Base-by-base conservation (phyloP, 2,888 invertebrate genomes). In the Acanthosepion pharaonis region DNA sequence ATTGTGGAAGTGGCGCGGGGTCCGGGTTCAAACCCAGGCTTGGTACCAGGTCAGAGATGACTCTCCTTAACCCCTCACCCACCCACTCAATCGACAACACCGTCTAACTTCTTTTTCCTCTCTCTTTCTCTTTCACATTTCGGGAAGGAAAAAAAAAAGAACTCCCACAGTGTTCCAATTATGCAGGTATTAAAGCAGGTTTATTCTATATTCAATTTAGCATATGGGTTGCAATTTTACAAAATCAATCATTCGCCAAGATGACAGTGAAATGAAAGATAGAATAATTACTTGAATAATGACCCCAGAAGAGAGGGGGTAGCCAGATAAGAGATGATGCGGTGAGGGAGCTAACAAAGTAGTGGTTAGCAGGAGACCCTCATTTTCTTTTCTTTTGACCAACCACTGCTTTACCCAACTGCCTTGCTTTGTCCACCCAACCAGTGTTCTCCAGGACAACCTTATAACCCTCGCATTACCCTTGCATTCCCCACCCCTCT, bases 281-380 rank as follows among this genome's bases (percentile, higher is more conserved):
- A 78, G 78, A 78, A 78, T 78, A 78, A 78, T 78, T 78, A 78
- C 78, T 78, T 78, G n/a, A 78, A 78, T 78, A 78, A 78, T 78
- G 78, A 78, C 18, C 78, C 18, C 15, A 78, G 78, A 78, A 78
- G n/a, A 78, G 78, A 15, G 18, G 9, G 78, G 78, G n/a, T 1
- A 33, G n/a, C n/a, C 6, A 33, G 78, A 18, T 18, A 33, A 78
- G 78, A 2, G 33, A 33, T n/a, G n/a, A 78, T 33, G 2, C n/a
- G 78, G n/a, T n/a, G n/a, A 42, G 78, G 78, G 11, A 33, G 9
- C 78, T 78, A 78, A 78, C 33, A 78, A 78, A n/a, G n/a, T 78
- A 33, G 15, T n/a, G 78, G 78, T 78, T 78, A 78, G n/a, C 78
- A 78, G n/a, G 33, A n/a, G 78, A n/a, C n/a, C n/a, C 78, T 15